Evolutionary conservation across 2,113 vertebrate genomes (phyloP).

Genomic region (Calyptomena viridis): DNA sequence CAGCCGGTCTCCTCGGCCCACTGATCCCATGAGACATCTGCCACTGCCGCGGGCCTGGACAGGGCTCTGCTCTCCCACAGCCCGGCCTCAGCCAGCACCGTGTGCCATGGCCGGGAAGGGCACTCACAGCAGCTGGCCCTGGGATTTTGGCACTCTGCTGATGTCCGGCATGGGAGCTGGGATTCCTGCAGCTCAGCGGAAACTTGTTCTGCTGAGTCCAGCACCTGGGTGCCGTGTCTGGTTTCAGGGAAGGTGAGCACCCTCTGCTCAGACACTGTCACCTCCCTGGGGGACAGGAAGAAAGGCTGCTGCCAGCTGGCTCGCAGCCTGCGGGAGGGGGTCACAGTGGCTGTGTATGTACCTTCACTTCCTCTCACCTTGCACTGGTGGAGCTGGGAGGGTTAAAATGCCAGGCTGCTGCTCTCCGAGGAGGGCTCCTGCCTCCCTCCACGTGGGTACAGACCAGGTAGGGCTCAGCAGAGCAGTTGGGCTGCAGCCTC

Average conservation of each 20-base stretch:
- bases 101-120: neutral
- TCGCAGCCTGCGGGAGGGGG: neutral
- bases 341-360: fast-evolving
- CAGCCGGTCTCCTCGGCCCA: neutral
- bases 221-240: neutral
- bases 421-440: neutral
- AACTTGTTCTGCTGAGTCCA: constrained; percentile 19
- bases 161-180: neutral
- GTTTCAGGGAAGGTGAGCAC: neutral
- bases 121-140: neutral
- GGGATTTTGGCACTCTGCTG: neutral
- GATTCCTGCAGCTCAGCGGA: neutral
- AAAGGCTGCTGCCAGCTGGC: neutral
- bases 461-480: neutral
- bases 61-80: neutral
- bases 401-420: constrained; percentile 41
- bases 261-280: neutral
- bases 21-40: neutral
- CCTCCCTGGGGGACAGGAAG: neutral
- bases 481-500: constrained; percentile 27
- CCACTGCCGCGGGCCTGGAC: neutral
- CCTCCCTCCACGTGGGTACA: constrained; percentile 1
- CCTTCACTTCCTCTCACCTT: neutral
- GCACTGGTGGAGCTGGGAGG: neutral
- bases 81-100: fast-evolving